Base-by-base conservation (phyloP, 1,140 invertebrate species). In the Aphidius ervi region DNA sequence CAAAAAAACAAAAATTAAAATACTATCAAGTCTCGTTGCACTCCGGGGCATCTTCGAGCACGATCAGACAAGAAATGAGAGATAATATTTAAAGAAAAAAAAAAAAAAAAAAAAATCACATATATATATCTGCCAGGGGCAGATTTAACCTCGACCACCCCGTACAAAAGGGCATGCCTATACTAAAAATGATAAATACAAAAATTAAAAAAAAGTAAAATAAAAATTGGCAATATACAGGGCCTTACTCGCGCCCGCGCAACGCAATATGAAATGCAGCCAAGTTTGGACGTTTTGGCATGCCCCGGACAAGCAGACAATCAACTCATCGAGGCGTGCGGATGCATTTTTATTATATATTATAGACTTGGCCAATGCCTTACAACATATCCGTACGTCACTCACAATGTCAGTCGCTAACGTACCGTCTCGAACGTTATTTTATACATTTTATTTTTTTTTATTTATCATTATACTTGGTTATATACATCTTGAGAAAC, bases 301-400 rank as follows among this genome's bases (percentile, higher is more conserved):
- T 79, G 23, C 23, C 23, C 71, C 74, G 74, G 76, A 79, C 78
- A 78, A 79, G 77, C 77, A 77, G 78, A 79, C 78, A 79, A 79
- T 79, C 78, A 80, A 78, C 76, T 77, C 78, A 80, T 80, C 78
- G 77, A 80, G 78, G 73, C 77, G 76, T 77, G 78, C 69, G 71
- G 75, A 77, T 79, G 78, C 78, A 80, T 80, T 80, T 80, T 80
- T 80, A 77, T 79, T 77, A 79, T 79, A 79, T 79, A 79, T 80
- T 80, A 80, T 79, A 79, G 77, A 80, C 76, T 31, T 78, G 75
- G 66, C 74, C 73, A 63, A 72, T 73, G 59, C 70, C 72, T 77
- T 75, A 72, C 72, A 75, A 70, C 75, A 76, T 78, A 78, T 78
- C 23, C 78, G 73, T 76, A 78, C 77, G 78, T 80, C 78, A 80